Base-by-base conservation (phyloP, 2,797 vertebrate genomes). In the Miichthys miiuy region DNA sequence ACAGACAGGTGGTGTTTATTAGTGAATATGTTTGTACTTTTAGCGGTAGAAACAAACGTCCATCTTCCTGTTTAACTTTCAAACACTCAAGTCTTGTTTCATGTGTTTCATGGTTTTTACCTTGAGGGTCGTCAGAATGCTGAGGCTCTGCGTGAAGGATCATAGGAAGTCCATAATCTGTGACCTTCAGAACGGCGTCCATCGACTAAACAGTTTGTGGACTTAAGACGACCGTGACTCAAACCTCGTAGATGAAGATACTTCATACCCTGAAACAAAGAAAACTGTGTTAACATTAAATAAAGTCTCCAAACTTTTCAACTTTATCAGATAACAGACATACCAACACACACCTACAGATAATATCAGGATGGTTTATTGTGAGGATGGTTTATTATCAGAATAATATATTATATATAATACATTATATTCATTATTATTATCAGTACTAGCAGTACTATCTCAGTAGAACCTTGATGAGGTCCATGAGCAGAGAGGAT, bases 161-260 rank as follows among this genome's bases (percentile, higher is more conserved):
- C 72, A 95, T 92, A 18, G 95, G 94, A 47, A 95, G 94, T 71
- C 97, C 95, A 0, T 97, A 96, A 83, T 98, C 97, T 0, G 96
- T 96, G 80, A 98, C 91, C 87, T 97, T 98, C 42, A 98, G 95
- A 42, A 98, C 96, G 44, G 47, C 97, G 96, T 2, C 96, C 96
- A 0, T 98, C 97, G 0, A 98, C 97, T 25, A 98, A 92, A 54
- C 97, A 98, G 90, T 98, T 98, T 1, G 96, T 95, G 1, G 97
- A 98, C 87, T 98, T 98, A 4, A 98, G 94, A 8, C 96, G 94
- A 4, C 97, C 96, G 0, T 98, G 97, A 57, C 94, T 90, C 38
- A 98, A 68, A 4, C 94, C 87, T 9, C 95, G 95, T 2, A 97
- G 95, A 76, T 98, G 97, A 2, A 98, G 94, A 76, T 97, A 97